These are phyloP conservation scores for Stenodera caucasica DNA, from an alignment of 2,888 invertebrate species.

Conservation along the genomic window DNA sequence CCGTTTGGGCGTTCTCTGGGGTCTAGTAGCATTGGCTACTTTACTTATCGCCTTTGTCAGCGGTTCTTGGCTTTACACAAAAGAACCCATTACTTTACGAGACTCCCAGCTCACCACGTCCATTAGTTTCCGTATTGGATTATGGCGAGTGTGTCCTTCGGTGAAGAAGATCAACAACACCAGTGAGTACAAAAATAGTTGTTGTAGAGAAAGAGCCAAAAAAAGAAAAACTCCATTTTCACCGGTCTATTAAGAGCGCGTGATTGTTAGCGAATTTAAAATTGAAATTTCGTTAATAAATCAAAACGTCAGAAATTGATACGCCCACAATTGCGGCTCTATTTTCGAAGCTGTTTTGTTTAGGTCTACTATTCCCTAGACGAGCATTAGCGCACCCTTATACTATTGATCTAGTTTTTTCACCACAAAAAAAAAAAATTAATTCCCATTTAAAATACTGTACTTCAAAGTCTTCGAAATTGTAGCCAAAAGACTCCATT, in stretches of 20 bases:
- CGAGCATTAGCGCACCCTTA: constrained; percentile 29
- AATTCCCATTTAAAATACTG: too few relatives aligned
- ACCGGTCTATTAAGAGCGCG: constrained; percentile 21
- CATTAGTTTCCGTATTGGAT: constrained; percentile 57
- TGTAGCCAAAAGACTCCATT: background rate
- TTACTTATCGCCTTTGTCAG: constrained; percentile 57
- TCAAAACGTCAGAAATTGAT: constrained; percentile 42
- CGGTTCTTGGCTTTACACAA: constrained; percentile 58
- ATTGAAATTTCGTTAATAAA: constrained; percentile 47
- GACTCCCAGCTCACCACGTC: constrained; percentile 54
- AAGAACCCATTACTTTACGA: constrained; percentile 56
- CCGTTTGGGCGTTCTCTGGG: constrained; percentile 56
- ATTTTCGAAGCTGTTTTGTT: constrained; percentile 36
- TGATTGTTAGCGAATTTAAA: constrained; percentile 39
- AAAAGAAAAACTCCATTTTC: constrained; percentile 13
- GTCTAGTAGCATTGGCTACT: constrained; percentile 54
- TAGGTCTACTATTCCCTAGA: constrained; percentile 30
- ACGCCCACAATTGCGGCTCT: constrained; percentile 42
- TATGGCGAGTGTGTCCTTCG: constrained; percentile 58
- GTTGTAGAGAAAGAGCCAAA: too few relatives aligned
- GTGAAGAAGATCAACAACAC: constrained; percentile 55
- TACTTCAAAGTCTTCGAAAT: background rate
- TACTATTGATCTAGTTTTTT: constrained; percentile 29
- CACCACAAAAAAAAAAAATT: too few relatives aligned
- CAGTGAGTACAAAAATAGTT: constrained; percentile 56